phyloP scores from a whole-genome alignment of 2,797 vertebrate species.

The Sebastes flavidus region DNA sequence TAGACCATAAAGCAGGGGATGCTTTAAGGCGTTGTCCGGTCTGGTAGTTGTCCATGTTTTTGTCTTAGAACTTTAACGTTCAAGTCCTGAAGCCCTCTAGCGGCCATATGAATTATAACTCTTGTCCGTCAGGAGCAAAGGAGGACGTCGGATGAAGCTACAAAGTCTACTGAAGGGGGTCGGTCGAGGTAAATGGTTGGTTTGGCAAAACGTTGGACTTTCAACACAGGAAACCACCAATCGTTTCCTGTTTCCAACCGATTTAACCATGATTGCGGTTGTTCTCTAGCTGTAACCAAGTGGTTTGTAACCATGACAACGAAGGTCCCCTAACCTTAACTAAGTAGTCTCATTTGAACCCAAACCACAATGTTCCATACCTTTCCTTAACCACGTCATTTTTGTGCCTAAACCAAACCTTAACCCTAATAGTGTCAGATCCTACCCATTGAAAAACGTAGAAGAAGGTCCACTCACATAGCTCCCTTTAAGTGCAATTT shows the following conservation, averaged over 20 bases:
- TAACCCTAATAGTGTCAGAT: neutral
- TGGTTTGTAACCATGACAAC: neutral
- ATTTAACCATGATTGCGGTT: neutral
- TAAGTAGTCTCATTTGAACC: neutral
- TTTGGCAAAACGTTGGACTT: neutral
- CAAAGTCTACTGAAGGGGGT: too few relatives aligned
- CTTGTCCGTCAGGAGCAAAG: neutral
- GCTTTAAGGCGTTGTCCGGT: too few relatives aligned
- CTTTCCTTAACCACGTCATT: neutral
- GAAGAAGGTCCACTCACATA: too few relatives aligned
- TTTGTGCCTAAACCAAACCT: neutral
- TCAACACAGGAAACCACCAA: neutral
- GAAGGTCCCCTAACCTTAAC: neutral
- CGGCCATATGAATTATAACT: neutral
- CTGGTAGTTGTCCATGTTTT: too few relatives aligned
- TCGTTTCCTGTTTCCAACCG: neutral
- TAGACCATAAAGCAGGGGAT: too few relatives aligned
- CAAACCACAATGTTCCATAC: neutral
- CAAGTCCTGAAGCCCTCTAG: neutral
- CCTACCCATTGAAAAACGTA: neutral
- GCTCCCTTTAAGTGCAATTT: too few relatives aligned
- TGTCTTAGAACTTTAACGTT: too few relatives aligned
- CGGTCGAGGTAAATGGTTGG: too few relatives aligned
- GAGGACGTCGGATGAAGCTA: neutral
- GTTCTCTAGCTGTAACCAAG: neutral